Evolutionary conservation across 2,888 invertebrate species (phyloP), one percentile per base, ranked within the genome.

Genomic region (Cinara cedri): DNA sequence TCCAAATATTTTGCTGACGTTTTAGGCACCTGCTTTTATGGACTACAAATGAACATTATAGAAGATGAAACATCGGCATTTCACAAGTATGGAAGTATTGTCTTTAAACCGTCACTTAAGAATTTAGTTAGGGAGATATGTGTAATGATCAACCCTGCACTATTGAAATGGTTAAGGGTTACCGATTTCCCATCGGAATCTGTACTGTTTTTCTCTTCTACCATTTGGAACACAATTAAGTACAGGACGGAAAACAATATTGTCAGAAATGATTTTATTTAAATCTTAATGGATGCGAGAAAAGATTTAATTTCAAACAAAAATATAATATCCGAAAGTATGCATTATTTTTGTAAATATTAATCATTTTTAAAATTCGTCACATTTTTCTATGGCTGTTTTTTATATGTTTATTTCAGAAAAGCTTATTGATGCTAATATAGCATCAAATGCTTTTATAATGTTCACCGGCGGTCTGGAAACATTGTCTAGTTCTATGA

Each of bases 381-480:
- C n/a, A n/a, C n/a, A n/a, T n/a, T n/a, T n/a, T n/a, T n/a, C n/a
- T n/a, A n/a, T n/a, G n/a, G n/a, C n/a, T n/a, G n/a, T n/a, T n/a
- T n/a, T n/a, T n/a, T n/a, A n/a, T n/a, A n/a, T n/a, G n/a, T n/a
- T n/a, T n/a, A n/a, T n/a, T n/a, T n/a, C n/a, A n/a, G n/a, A n/a
- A n/a, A n/a, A n/a, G n/a, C n/a, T n/a, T n/a, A n/a, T n/a, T n/a
- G n/a, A n/a, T n/a, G n/a, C n/a, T n/a, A n/a, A n/a, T n/a, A n/a
- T n/a, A n/a, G n/a, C 87, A 0, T 87, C 89, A 0, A 89, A 90
- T 81, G 87, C 88, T 3, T 86, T 88, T 49, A 83, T 88, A 0
- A 89, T 90, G 83, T 88, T 88, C 80, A 80, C 84, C 0, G 89
- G 88, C 46, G 89, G 89, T 1, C 88, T 87, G 81, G 89, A 89